Evolutionary conservation across 2,113 vertebrate genomes (phyloP), one percentile per base, ranked within the genome.

Genomic region (Gopherus evgoodei): DNA sequence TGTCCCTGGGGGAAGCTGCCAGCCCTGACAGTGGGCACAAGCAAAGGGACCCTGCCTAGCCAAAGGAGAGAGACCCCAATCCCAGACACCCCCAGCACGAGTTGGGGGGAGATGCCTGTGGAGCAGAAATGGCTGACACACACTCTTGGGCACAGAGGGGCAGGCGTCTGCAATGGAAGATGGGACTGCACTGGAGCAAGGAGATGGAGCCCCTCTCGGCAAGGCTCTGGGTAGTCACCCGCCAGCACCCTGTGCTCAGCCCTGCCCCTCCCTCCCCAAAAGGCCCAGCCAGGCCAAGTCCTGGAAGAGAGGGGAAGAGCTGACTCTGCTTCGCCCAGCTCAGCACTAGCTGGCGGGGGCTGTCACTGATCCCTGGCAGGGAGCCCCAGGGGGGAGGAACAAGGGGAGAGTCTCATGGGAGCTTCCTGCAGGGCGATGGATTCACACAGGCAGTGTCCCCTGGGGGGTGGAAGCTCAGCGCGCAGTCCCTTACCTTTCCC

Each of bases 401-500:
- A 62, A 29, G 27, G 8, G 19, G 17, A 17, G 57, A 57, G 56
- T 57, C 56, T 27, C 56, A 57, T n/a, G 65, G 65, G 35, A 69
- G 65, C 35, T n/a, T n/a, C 69, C 69, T 21, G n/a, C n/a, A 75
- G 29, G 6, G 29, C 6, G 6, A 62, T 7, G 13, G 29, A 35
- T 62, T 27, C 59, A 62, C 13, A 35, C 3, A 35, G 62, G 31
- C 31, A 35, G 59, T 24, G 5, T 75, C 9, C 9, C 21, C n/a
- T 11, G 35, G 69, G 8, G 17, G 69, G 16, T 42, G 69, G 31
- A 14, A 50, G 35, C 50, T 16, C 31, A 35, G 62, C 14, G 6
- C 31, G 16, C 5, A 13, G 59, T 9, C 44, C 9, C 97, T 98
- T 86, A 99, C 99, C 99, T 38, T 86, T 93, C 16, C 35, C 90